phyloP scores from a whole-genome alignment of 2,113 vertebrate genomes.

The Corythoichthys intestinalis region DNA sequence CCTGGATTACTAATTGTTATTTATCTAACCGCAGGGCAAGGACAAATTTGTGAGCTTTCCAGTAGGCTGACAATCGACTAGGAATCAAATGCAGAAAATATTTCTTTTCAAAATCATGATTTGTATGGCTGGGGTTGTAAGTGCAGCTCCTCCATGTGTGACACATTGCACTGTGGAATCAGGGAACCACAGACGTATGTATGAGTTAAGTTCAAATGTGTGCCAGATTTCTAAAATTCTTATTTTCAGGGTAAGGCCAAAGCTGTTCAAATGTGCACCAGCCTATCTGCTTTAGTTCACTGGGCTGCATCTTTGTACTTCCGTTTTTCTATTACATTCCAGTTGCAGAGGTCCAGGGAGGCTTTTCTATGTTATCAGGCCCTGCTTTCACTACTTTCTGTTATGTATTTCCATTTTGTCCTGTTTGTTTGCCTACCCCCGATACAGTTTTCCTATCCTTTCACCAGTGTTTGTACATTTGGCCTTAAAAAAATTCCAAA shows the following conservation, averaged over 20 bases:
- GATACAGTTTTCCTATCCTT: background rate
- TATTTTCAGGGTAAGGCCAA: constrained; percentile 24
- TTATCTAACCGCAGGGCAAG: constrained; percentile 8
- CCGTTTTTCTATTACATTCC: constrained; percentile 46
- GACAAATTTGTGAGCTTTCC: background rate
- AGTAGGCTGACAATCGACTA: constrained; percentile 8
- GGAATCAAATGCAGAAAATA: constrained; percentile 1
- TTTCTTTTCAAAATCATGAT: background rate
- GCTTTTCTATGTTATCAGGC: constrained; percentile 27
- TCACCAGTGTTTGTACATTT: background rate
- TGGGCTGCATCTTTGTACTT: constrained; percentile 45
- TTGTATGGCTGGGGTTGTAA: constrained; percentile 11
- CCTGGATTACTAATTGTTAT: constrained; percentile 6
- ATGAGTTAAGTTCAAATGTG: constrained; percentile 35
- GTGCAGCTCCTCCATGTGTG: constrained; percentile 30
- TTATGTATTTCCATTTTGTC: constrained; percentile 17
- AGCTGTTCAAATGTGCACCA: constrained; percentile 46
- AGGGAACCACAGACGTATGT: constrained; percentile 4
- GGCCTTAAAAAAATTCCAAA: background rate
- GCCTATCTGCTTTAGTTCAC: constrained; percentile 44
- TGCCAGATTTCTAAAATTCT: constrained; percentile 32
- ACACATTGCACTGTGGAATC: constrained; percentile 41
- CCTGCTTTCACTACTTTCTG: constrained; percentile 22
- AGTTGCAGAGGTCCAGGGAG: constrained; percentile 17
- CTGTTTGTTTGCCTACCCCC: constrained; percentile 10